Evolutionary conservation across 2,888 invertebrate species (phyloP).

Genomic region (Clunio marinus): DNA sequence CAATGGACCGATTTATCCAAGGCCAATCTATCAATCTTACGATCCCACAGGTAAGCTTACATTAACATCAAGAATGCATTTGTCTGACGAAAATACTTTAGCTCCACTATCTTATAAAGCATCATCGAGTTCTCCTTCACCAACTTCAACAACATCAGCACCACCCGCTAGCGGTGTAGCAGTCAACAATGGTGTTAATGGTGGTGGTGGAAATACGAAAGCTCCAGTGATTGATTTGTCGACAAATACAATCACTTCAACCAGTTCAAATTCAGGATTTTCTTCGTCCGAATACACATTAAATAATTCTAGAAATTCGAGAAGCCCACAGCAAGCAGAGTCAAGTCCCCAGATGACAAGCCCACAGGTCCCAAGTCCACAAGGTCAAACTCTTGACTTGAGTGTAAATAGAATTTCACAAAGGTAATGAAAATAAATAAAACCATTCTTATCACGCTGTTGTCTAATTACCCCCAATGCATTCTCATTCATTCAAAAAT

Average conservation of each 20-base stretch:
- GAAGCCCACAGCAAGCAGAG: constrained; percentile 80
- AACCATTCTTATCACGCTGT: background rate
- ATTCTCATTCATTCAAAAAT: background rate
- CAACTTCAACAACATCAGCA: constrained; percentile 44
- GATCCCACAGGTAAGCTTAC: constrained; percentile 58
- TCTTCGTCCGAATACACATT: constrained; percentile 50
- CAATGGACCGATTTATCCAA: constrained; percentile 70
- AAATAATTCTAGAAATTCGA: constrained; percentile 51
- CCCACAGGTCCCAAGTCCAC: constrained; percentile 86
- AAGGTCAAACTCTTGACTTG: constrained; percentile 84
- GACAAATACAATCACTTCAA: constrained; percentile 76
- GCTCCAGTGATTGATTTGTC: constrained; percentile 82
- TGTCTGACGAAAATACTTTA: constrained; percentile 64
- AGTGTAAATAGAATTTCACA: constrained; percentile 82
- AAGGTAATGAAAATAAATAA: constrained; percentile 59
- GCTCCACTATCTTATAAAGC: constrained; percentile 52
- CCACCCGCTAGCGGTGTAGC: constrained; percentile 45
- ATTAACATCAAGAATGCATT: background rate
- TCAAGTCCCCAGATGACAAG: constrained; percentile 81
- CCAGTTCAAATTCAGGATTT: constrained; percentile 69
- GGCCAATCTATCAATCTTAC: constrained; percentile 75
- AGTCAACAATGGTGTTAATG: constrained; percentile 45
- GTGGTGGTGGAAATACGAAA: constrained; percentile 64
- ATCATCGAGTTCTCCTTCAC: constrained; percentile 39
- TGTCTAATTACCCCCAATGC: background rate